phyloP scores from a whole-genome alignment of 2,888 invertebrate genomes.

The Erynnis tages region DNA sequence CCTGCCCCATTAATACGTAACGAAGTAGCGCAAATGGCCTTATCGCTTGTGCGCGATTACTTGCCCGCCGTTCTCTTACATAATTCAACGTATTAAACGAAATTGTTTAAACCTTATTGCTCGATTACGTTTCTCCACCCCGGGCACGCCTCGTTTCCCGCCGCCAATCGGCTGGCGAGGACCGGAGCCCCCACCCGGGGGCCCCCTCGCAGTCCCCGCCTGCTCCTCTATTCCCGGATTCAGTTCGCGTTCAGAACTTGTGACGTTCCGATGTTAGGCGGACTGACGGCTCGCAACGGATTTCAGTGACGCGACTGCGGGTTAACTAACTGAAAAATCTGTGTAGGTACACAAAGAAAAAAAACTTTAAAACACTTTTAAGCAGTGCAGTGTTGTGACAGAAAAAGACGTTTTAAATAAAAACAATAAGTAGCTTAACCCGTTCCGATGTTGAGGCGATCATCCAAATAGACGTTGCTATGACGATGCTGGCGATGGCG shows the following conservation, averaged over 20 bases:
- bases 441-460: background rate
- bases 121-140: conserved; percentile 80
- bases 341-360: background rate
- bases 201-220: conserved; percentile 53
- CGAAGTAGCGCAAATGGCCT: conserved; percentile 82
- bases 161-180: conserved; percentile 62
- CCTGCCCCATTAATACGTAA: conserved; percentile 82
- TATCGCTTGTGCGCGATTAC: conserved; percentile 82
- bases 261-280: conserved; percentile 53
- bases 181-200: conserved; percentile 42
- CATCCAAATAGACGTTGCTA: conserved; percentile 61
- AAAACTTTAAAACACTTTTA: background rate
- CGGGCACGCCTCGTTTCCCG: conserved; percentile 72
- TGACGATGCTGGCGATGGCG: conserved; percentile 80
- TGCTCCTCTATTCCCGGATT: conserved; percentile 47
- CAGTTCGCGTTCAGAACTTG: conserved; percentile 40
- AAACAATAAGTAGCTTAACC: background rate
- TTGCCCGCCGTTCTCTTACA: conserved; percentile 80
- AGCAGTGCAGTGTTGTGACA: conserved; percentile 8
- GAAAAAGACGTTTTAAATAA: background rate
- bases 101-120: conserved; percentile 83
- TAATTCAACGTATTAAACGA: conserved; percentile 83
- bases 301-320: conserved; percentile 45
- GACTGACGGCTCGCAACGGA: conserved; percentile 49
- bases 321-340: conserved; percentile 4